Evolutionary conservation across 1,140 invertebrate genomes (phyloP), one percentile per base, ranked within the genome.

Genomic region (Paracyclopina nana): DNA sequence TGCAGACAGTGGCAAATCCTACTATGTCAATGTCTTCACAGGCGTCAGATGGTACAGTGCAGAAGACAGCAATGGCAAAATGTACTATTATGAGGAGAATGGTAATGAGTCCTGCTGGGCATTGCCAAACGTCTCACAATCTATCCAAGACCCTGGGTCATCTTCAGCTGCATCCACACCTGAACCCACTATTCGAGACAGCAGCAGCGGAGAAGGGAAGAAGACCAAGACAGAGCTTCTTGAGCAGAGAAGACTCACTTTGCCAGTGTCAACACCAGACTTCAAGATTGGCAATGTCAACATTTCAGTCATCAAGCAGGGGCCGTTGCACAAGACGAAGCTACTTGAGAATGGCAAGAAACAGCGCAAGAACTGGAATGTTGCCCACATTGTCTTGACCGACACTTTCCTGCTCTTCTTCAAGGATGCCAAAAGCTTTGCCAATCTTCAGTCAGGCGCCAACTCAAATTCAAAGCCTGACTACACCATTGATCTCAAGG

Each of bases 291-390:
- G 50, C 11, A 20, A 26, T 29, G 50, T 52, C 12, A 46, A 27
- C 16, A 52, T 52, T 8, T 8, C 28, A 14, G 50, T 52, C 18
- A 24, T 52, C 24, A 52, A 52, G 27, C 50, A 52, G 24, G 50
- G 50, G 12, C 25, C 50, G 20, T 12, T 52, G n/a, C 14, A 46
- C 16, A 52, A 52, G 27, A 52, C 50, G n/a, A 46, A 40, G 29
- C 6, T 50, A 2, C n/a, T 50, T 18, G 41, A 52, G 24, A 46
- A 40, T 14, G 74, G 75, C 1, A 79, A 79, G 63, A 75, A 77
- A 60, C 63, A 74, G 18, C 67, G 73, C 50, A 79, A 79, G 64
- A 74, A 75, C 61, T 79, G 77, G 76, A 66, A 66, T 1, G 65
- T 70, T 45, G 72, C 70, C 45, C 74, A 75, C 60, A n/a, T 74